Base-by-base conservation (phyloP, 1,140 invertebrate genomes). In the Orius laevigatus region DNA sequence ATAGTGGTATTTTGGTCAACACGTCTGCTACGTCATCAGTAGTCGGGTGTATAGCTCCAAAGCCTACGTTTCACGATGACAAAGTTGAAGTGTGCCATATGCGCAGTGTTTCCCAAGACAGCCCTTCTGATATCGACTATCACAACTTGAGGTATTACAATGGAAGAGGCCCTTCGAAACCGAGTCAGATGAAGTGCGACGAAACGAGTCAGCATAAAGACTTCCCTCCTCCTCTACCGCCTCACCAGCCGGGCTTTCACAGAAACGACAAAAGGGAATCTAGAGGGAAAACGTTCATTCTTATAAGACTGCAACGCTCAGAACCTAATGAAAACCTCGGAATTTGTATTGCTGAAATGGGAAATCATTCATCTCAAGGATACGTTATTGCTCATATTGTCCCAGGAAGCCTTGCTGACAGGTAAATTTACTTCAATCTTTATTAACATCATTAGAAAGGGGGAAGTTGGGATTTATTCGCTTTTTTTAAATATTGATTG, bases 381-480 rank as follows among this genome's bases (percentile, higher is more conserved):
- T 88, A 85, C 62, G 70, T 86, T 55, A 80, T 90, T 3, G 83
- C 83, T n/a, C 79, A 84, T 57, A 77, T 89, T 3, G 79, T 85
- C 19, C 76, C 79, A 12, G 76, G 75, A 45, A 81, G 84, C 48
- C 63, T 87, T 50, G 84, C 84, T 5, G 72, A 82, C 57, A 81
- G 76, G 80, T 82, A 63, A 66, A 70, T 67, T 48, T 48, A 20
- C 12, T 38, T 51, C 16, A n/a, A n/a, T n/a, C n/a, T n/a, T n/a
- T n/a, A n/a, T n/a, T n/a, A n/a, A n/a, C n/a, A n/a, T n/a, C n/a
- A n/a, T n/a, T n/a, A n/a, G n/a, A n/a, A n/a, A n/a, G n/a, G n/a
- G n/a, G n/a, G n/a, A n/a, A n/a, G n/a, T n/a, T n/a, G n/a, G n/a
- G n/a, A n/a, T n/a, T n/a, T n/a, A n/a, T n/a, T n/a, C n/a, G n/a